A percentile compares a stretch with the other conserved stretches of the same genome.
Evolutionary conservation across 2,113 vertebrate species (phyloP).

Genomic region (Chrysochloris asiatica): DNA sequence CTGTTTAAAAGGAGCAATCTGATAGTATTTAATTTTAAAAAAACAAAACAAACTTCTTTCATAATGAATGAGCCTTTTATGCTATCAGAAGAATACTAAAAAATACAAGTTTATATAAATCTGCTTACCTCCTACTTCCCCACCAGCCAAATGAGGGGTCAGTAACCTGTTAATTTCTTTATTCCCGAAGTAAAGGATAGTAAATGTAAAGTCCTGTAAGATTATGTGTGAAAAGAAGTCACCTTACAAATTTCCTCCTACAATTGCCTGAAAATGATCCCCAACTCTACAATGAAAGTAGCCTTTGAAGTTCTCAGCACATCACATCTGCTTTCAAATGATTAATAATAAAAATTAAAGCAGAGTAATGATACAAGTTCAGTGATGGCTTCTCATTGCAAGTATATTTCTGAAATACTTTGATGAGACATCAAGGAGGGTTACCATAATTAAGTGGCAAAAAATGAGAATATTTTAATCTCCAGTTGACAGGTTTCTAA

Average conservation of each 20-base stretch:
- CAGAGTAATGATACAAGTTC: not conserved
- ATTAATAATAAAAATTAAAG: constrained; percentile 60
- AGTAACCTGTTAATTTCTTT: not conserved
- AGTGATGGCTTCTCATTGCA: not conserved
- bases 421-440: constrained; percentile 39
- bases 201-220: not conserved
- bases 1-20: not conserved
- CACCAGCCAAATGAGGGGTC: not conserved
- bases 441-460: constrained; percentile 28
- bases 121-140: not conserved
- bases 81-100: not conserved
- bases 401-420: not conserved
- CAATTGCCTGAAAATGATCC: not conserved
- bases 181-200: not conserved
- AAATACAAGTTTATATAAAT: not conserved
- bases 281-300: not conserved
- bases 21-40: not conserved
- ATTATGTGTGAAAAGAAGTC: not conserved
- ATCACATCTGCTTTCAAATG: not conserved
- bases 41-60: not conserved
- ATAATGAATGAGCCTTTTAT: not conserved
- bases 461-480: constrained; percentile 56
- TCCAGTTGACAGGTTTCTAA: constrained; percentile 47
- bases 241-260: not conserved
- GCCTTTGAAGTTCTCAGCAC: not conserved